Evolutionary conservation across 35 echinoderm and acorn worm species (phyloP).

Genomic region (Patiria miniata): DNA sequence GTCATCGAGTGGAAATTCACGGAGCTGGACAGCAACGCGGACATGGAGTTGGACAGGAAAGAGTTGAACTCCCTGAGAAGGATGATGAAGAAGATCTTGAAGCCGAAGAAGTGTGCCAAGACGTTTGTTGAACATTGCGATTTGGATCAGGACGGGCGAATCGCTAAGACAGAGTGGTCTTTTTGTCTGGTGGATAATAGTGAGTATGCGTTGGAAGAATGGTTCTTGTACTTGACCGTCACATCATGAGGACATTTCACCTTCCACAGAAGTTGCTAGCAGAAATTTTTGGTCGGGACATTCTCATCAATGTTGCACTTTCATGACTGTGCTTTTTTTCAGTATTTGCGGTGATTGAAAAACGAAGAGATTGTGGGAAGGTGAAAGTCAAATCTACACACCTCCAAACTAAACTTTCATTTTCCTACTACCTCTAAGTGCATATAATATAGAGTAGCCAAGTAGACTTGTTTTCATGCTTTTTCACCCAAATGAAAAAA

Average conservation of each 20-base stretch:
- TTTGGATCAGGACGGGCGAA: conserved; percentile 30
- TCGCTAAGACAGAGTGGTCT: conserved; percentile 61
- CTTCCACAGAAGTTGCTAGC: conserved; percentile 44
- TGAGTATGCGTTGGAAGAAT: conserved; percentile 56
- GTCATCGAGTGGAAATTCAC: conserved; percentile 84
- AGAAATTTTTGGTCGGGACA: conserved; percentile 4
- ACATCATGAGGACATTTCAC: conserved; percentile 56
- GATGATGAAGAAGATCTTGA: conserved; percentile 75
- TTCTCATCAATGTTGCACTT: conserved; percentile 11
- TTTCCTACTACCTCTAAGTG: conserved; percentile 10
- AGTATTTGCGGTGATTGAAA: background rate
- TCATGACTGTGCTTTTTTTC: background rate
- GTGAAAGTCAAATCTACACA: conserved; percentile 44
- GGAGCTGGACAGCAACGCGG: conserved; percentile 54
- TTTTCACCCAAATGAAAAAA: conserved; percentile 14
- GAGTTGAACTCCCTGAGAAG: conserved; percentile 59
- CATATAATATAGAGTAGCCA: conserved; percentile 15
- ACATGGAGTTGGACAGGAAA: conserved; percentile 53
- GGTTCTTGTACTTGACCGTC: conserved; percentile 74
- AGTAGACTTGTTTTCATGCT: background rate
- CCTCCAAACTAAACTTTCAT: conserved; percentile 22
- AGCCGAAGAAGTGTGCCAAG: conserved; percentile 72
- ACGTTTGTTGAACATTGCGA: conserved; percentile 66
- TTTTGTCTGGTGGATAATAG: conserved; percentile 76
- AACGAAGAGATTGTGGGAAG: conserved; percentile 16